phyloP scores from a whole-genome alignment of 92 coral and sea anemone genomes.

The Siderastrea siderea region DNA sequence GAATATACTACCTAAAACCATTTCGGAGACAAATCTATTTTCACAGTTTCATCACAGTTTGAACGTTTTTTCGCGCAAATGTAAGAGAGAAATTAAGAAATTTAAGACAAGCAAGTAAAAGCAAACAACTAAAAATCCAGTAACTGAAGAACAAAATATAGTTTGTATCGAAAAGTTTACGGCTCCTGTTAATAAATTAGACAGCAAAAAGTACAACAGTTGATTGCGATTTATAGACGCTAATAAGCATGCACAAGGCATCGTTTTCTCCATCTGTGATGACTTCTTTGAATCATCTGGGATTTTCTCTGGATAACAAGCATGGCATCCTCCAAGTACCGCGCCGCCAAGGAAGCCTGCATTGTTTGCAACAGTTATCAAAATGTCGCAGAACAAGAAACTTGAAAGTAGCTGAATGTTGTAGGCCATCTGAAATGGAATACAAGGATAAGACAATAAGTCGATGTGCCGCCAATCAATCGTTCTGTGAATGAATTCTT shows the following conservation, averaged over 20 bases:
- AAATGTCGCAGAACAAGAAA: slow-evolving; percentile 83
- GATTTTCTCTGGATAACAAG: slow-evolving; percentile 60
- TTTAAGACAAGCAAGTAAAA: slow-evolving; percentile 74
- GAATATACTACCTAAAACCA: too few species aligned
- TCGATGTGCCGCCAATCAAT: too few species aligned
- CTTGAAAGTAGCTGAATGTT: slow-evolving; percentile 84
- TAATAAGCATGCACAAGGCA: slow-evolving; percentile 77
- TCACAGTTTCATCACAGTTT: not conserved
- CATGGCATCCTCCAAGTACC: slow-evolving; percentile 75
- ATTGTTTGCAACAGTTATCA: slow-evolving; percentile 60
- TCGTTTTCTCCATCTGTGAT: slow-evolving; percentile 25
- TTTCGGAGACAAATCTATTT: too few species aligned
- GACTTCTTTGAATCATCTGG: slow-evolving; percentile 23
- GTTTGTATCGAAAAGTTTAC: slow-evolving; percentile 90
- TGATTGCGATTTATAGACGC: slow-evolving; percentile 92
- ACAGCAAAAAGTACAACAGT: slow-evolving; percentile 84
- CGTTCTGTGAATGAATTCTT: too few species aligned
- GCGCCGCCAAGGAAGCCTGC: slow-evolving; percentile 33
- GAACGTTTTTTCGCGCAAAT: slow-evolving; percentile 14
- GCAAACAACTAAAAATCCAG: slow-evolving; percentile 76
- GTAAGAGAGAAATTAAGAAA: slow-evolving; percentile 20
- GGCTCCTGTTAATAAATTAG: slow-evolving; percentile 87
- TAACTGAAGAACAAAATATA: slow-evolving; percentile 64
- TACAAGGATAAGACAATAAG: not conserved
- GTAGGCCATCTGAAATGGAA: slow-evolving; percentile 83